Percentiles rank a stretch among this genome's conserved stretches.
Conservation (phyloP, 2,797 vertebrate genomes). For the Microctenopoma lineatum region DNA sequence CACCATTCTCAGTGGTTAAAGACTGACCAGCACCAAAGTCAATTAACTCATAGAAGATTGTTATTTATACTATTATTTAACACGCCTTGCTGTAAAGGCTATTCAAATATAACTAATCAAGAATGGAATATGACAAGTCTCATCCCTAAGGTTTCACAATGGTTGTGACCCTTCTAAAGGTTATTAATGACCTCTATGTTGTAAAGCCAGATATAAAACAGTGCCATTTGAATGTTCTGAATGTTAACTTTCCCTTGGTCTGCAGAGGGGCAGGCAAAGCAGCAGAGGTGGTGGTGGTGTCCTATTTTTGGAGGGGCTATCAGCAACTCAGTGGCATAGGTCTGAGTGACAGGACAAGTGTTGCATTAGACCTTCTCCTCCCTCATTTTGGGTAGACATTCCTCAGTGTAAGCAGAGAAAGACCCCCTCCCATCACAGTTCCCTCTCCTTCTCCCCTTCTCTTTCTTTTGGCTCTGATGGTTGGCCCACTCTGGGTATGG, state of each 20-base stretch:
- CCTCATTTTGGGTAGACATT: conserved; percentile 77
- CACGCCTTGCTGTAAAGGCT: conserved; percentile 1
- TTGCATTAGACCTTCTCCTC: conserved; percentile 75
- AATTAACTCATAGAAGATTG: conserved; percentile 9
- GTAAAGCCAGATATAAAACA: conserved; percentile 53
- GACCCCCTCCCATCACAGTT: conserved; percentile 65
- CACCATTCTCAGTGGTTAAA: conserved; percentile 12
- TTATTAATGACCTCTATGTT: conserved; percentile 46
- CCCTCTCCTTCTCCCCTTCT: conserved; percentile 47
- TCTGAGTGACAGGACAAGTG: conserved; percentile 89
- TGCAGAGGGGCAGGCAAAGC: conserved; percentile 57
- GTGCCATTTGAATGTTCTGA: conserved; percentile 57
- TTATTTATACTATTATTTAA: conserved; percentile 7
- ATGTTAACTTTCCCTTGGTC: conserved; percentile 53
- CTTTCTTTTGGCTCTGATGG: conserved; percentile 59
- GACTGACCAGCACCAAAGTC: background rate
- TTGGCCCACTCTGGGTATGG: conserved; percentile 56
- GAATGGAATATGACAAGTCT: conserved; percentile 1
- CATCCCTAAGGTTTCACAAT: conserved; percentile 21
- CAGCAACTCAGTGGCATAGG: conserved; percentile 69
- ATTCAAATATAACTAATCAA: conserved; percentile 17
- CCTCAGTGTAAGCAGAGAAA: conserved; percentile 81
- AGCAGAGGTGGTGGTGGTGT: conserved; percentile 46
- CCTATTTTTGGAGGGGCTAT: conserved; percentile 84
- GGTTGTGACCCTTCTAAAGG: conserved; percentile 29